Base-by-base conservation (phyloP, 2,797 vertebrate genomes). In the Phoxinus dragarum region DNA sequence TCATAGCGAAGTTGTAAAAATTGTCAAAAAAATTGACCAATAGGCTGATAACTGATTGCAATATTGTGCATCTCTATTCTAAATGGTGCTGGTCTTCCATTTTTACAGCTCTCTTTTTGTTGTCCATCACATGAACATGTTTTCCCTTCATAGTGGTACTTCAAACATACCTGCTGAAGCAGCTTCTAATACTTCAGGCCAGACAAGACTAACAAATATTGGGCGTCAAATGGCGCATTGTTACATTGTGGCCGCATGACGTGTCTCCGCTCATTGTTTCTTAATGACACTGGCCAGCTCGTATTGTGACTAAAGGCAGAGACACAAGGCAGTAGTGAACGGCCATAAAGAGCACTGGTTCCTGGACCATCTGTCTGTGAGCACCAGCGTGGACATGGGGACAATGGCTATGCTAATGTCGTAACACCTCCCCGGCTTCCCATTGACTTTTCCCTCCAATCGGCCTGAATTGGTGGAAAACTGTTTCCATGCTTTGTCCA, bases 351-450 rank as follows among this genome's bases (percentile, higher is more conserved):
- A 79, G 82, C 16, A 72, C 83, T 91, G 84, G 77, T 69, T 88
- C 84, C 81, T 8, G 38, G 69, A 85, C 92, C 92, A 92, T 94
- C 93, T 93, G 93, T 90, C 91, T 86, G 17, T 66, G 64, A 69
- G 73, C 67, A 38, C 66, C 38, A 6, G 68, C 59, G 44, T 83
- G 87, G 54, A 49, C 34, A 54, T 76, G 42, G 44, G 86, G 66
- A 91, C 85, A 92, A 90, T 89, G 82, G 49, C 36, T 91, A 90
- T 89, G 90, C 80, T 90, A 88, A 90, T 91, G 83, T 84, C 47
- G 71, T 77, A 73, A 80, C 82, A 86, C 78, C 80, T 89, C 83
- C 56, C 16, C 14, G 19, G 80, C 59, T 73, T 75, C 59, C 82
- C 72, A 71, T 64, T 75, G 77, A 82, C 66, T 87, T 87, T 76